These are phyloP conservation scores for Pyrocephalus nanus DNA, from an alignment of 2,797 vertebrate genomes.

Conservation along the genomic window DNA sequence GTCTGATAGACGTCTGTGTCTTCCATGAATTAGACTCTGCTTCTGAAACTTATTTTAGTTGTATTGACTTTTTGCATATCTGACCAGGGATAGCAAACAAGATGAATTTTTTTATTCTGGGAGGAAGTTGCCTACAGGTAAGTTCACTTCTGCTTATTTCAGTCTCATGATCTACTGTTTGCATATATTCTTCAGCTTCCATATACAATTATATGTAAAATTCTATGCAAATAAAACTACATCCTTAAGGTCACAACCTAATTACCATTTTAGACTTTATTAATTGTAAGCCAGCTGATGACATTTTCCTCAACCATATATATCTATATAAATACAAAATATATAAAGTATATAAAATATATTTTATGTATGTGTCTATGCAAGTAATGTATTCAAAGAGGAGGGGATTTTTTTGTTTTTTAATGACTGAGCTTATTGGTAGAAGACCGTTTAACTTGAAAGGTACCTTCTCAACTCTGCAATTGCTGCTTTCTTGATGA, in stretches of 20 bases:
- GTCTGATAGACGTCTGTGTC: not conserved
- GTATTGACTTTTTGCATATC: rapidly evolving
- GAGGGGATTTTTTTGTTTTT: not conserved
- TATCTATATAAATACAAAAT: not conserved
- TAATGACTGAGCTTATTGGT: not conserved
- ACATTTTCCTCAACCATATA: not conserved
- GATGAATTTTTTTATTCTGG: not conserved
- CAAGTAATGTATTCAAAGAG: not conserved
- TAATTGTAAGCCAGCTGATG: not conserved
- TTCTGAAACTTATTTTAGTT: not conserved
- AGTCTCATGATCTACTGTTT: not conserved
- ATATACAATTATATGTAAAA: not conserved
- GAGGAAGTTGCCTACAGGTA: not conserved
- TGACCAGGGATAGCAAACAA: not conserved
- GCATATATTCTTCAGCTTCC: not conserved
- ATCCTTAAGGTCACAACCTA: not conserved
- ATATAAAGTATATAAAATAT: not conserved
- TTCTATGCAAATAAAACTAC: not conserved
- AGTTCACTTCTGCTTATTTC: not conserved
- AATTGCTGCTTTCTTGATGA: not conserved
- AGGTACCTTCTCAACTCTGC: not conserved
- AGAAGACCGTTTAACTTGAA: not conserved
- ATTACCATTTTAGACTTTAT: not conserved
- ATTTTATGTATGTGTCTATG: not conserved
- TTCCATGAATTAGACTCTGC: not conserved